A percentile compares a stretch with the other conserved stretches of the same genome.
Evolutionary conservation across 2,888 invertebrate genomes (phyloP).

Genomic region (Phymatocera aterrima): DNA sequence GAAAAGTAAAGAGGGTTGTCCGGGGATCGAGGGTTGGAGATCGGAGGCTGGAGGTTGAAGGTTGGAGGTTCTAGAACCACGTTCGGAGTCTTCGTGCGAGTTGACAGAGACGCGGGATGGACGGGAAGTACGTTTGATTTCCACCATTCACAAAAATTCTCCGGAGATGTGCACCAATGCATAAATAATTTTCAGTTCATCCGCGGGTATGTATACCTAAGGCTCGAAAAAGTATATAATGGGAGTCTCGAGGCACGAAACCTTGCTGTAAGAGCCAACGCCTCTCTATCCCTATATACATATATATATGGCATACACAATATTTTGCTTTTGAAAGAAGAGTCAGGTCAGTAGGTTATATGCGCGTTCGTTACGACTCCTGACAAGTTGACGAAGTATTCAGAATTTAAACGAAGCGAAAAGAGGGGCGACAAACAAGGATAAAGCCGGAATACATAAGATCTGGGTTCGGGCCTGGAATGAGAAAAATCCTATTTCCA

Average conservation of each 20-base stretch:
- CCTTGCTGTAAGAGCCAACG: not conserved
- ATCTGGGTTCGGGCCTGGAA: not conserved
- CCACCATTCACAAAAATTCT: constrained; percentile 37
- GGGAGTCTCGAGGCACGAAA: not conserved
- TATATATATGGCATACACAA: not conserved
- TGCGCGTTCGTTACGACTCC: constrained; percentile 18
- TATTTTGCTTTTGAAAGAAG: constrained; percentile 10
- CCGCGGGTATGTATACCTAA: not conserved
- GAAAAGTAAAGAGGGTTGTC: constrained; percentile 40
- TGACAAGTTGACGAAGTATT: constrained; percentile 35
- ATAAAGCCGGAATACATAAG: not conserved
- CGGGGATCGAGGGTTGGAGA: constrained; percentile 17
- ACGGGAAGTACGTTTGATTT: constrained; percentile 46
- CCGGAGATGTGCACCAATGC: constrained; percentile 44
- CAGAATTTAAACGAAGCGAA: constrained; percentile 11
- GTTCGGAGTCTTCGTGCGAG: not conserved
- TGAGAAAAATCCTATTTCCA: not conserved
- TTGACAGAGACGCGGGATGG: constrained; percentile 31
- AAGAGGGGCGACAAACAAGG: constrained; percentile 13
- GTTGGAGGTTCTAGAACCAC: not conserved
- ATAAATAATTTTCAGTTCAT: constrained; percentile 43
- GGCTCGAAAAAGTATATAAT: not conserved
- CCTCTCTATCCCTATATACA: not conserved
- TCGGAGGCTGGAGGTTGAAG: too few species aligned
- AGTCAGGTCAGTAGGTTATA: constrained; percentile 36